Conservation (phyloP, 2,797 vertebrate species). For the Enteromius unitaeniatus region DNA sequence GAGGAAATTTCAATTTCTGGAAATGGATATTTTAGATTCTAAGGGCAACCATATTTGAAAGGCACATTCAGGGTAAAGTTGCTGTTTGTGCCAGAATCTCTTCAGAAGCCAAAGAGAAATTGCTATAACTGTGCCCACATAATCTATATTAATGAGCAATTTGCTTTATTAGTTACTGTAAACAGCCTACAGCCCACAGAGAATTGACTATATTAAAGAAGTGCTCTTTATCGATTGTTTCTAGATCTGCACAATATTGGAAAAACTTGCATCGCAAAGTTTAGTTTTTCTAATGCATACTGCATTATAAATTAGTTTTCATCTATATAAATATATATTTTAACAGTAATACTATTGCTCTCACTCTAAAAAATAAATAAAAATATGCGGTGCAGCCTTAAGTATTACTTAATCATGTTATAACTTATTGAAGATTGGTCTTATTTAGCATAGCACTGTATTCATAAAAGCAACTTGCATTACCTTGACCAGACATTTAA, state of each 20-base stretch:
- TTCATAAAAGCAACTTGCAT: not conserved
- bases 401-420: not conserved
- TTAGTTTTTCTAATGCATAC: not conserved
- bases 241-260: not conserved
- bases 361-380: not conserved
- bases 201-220: not conserved
- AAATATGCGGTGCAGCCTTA: not conserved
- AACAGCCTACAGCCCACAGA: not conserved
- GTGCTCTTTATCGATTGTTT: not conserved
- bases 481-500: not conserved
- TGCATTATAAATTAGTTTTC: not conserved
- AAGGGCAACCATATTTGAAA: conserved; percentile 6
- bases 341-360: not conserved
- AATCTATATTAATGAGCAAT: not conserved
- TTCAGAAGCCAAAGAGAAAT: not conserved
- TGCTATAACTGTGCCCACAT: not conserved
- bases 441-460: not conserved
- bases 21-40: conserved; percentile 42
- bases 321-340: too few species aligned
- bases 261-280: not conserved
- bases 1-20: conserved; percentile 35
- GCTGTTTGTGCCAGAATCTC: not conserved
- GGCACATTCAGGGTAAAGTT: not conserved
- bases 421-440: not conserved
- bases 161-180: not conserved